A percentile compares a stretch with the other conserved stretches of the same genome.
phyloP scores from a whole-genome alignment of 2,113 vertebrate species.

The Thunnus thynnus region DNA sequence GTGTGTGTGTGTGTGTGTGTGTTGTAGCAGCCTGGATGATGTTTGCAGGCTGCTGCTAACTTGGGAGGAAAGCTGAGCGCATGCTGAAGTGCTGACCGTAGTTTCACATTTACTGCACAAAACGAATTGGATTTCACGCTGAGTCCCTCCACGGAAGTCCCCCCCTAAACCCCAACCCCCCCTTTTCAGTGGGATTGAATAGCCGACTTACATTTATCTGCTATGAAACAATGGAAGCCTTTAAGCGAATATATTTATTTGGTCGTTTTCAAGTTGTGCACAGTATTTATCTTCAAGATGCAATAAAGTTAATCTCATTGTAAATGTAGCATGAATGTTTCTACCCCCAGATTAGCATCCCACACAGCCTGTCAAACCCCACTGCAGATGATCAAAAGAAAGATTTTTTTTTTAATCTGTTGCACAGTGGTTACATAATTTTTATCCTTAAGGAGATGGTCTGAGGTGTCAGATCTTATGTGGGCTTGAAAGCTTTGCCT shows the following conservation, averaged over 20 bases:
- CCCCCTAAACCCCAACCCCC: not conserved
- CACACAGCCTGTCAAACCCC: not conserved
- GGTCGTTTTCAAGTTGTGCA: slow-evolving; percentile 37
- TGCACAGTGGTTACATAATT: slow-evolving; percentile 64
- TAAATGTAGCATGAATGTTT: not conserved
- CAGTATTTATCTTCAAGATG: slow-evolving; percentile 5
- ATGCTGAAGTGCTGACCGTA: slow-evolving; percentile 55
- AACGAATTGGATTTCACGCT: slow-evolving; percentile 75
- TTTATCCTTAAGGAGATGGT: slow-evolving; percentile 44
- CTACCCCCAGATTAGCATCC: not conserved
- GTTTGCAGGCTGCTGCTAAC: slow-evolving; percentile 62
- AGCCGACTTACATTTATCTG: slow-evolving; percentile 60
- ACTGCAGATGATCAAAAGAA: slow-evolving; percentile 14
- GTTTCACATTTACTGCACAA: slow-evolving; percentile 66
- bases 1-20: no score
- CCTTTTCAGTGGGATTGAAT: slow-evolving; percentile 48
- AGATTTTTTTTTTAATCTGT: slow-evolving; percentile 36
- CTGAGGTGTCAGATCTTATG: slow-evolving; percentile 65
- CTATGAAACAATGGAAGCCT: slow-evolving; percentile 54
- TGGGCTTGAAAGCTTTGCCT: slow-evolving; percentile 64
- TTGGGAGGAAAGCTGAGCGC: slow-evolving; percentile 75
- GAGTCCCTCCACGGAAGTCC: slow-evolving; percentile 65
- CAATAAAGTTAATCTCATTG: not conserved
- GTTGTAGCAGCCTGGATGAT: slow-evolving; percentile 42
- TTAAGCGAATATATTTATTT: slow-evolving; percentile 57